Base-by-base conservation (phyloP, 2,888 invertebrate species). In the Graphium colonna region DNA sequence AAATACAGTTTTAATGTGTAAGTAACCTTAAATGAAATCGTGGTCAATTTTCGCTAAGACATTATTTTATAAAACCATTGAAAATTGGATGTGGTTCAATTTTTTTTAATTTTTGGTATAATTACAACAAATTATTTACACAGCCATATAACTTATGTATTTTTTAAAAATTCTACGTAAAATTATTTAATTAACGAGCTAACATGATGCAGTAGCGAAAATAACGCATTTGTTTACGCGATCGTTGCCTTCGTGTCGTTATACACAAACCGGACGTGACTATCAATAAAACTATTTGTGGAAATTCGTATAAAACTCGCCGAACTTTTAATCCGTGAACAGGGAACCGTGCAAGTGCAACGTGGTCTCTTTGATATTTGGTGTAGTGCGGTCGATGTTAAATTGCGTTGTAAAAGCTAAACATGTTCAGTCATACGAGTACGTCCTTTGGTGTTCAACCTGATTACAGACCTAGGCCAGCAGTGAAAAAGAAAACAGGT, bases 341-440 rank as follows among this genome's bases (percentile, higher is more conserved):
- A n/a, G n/a, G 55, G 39, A 48, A 58, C 57, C 52, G 52, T 21
- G 3, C 21, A 21, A 21, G 54, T 38, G 44, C 51, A 16, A 41
- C 36, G 55, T 36, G 51, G 48, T 56, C 55, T 49, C 51, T 61
- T 60, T 60, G 51, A 46, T 50, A 41, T 43, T 46, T 44, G 44
- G 48, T 46, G 43, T 17, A 43, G 43, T 48, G 42, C 60, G 57
- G 59, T 63, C 60, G 57, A 55, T 15, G 13, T 13, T 12, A 45
- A 33, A 16, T n/a, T 17, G 16, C 10, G 15, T 8, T 8, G 3
- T 2, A 17, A 31, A 31, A 9, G 36, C n/a, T 36, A 41, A 65
- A 60, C 58, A 84, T 85, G 85, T 84, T 85, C 61, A 83, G 80
- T 67, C 79, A 79, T 49, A 77, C 80, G 8, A 77, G 75, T 55